Percentiles rank a stretch among this genome's conserved stretches.
Conservation (phyloP, 2,797 vertebrate species). For the Phylloscopus collybita region DNA sequence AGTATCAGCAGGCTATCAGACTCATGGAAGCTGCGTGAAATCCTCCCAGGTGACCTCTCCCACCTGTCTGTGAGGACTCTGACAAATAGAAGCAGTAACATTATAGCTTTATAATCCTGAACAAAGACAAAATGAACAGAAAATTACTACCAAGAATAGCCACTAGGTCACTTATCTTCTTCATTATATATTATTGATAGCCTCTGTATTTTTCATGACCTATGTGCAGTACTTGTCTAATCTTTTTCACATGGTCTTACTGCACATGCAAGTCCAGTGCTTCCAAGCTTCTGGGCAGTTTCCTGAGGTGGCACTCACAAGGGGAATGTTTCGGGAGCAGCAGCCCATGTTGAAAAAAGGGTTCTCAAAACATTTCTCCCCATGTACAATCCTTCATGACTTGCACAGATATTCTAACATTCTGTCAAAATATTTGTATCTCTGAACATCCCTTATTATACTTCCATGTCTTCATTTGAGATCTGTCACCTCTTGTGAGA, state of each 20-base stretch:
- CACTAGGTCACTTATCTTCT: neutral
- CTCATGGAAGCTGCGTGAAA: neutral
- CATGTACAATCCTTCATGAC: neutral
- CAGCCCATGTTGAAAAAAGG: neutral
- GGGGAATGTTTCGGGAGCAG: accelerated
- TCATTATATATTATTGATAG: neutral
- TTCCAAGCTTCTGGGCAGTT: neutral
- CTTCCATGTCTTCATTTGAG: neutral
- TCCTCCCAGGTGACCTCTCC: neutral
- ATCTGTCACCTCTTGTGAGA: neutral
- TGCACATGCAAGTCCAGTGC: neutral
- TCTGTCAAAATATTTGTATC: neutral
- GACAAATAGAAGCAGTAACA: neutral
- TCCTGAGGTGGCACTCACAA: neutral
- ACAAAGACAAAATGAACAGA: neutral
- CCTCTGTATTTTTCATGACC: neutral
- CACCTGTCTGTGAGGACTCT: accelerated
- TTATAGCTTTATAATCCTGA: neutral
- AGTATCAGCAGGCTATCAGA: neutral
- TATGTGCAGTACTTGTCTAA: neutral
- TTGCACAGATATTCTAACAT: neutral
- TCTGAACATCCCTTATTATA: neutral
- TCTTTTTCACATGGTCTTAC: neutral
- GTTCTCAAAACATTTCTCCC: neutral
- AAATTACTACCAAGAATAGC: neutral